Evolutionary conservation across 2,888 invertebrate genomes (phyloP), one percentile per base, ranked within the genome.

Genomic region (Eueremaeus valkanovi): DNA sequence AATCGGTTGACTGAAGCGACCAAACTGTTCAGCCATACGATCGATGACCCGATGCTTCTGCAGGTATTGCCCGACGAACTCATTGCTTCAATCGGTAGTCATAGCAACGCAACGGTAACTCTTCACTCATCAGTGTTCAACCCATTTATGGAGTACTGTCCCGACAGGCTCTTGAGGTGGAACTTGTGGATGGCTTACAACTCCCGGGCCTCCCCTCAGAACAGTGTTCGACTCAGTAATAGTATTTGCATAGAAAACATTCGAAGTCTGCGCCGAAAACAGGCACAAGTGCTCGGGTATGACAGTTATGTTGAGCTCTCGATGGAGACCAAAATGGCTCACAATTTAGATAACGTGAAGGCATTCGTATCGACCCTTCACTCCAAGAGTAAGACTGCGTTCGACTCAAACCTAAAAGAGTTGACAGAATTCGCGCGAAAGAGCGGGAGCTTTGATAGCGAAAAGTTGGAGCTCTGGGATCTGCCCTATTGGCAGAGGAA

Each of bases 41-140:
- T 94, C 76, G 85, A 84, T 0, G 90, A 93, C 84, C 86, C 86
- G 72, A 85, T 85, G 72, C 79, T 89, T 45, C 86, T 92, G 18
- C 87, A 87, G 79, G 90, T 91, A 80, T 91, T 93, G 83, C 94
- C 94, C 0, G 85, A 86, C 9, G 86, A 88, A 72, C 82, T 92
- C 66, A 83, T 92, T 2, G 88, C 88, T 81, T 83, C 86, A 0
- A 89, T 91, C 82, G 86, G 86, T 0, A 81, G 83, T 0, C 86
- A 87, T 79, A 95, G 94, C 0, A 95, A 95, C 0, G 95, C 95
- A 95, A 88, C 87, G 79, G 85, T 92, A 0, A 90, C 89, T 36
- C 36, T 66, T 18, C 66, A 66, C 27, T 36, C 36, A 0, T 85
- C 94, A n/a, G 87, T 91, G 74, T 89, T 89, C 79, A 85, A 88